These are phyloP conservation scores for Tinea pellionella DNA, from an alignment of 2,888 invertebrate genomes.

Conservation along the genomic window DNA sequence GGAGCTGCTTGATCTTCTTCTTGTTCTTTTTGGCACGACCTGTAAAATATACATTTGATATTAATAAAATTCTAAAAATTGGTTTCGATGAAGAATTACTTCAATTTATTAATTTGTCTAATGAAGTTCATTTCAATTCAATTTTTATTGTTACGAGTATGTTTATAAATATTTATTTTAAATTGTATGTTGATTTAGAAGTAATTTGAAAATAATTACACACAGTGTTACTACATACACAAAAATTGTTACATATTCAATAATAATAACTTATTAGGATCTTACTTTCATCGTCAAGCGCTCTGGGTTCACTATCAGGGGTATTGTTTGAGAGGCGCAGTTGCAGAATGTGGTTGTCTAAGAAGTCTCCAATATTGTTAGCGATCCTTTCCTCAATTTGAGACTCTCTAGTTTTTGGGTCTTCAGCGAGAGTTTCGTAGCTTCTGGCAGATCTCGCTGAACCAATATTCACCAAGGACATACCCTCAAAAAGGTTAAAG, in stretches of 20 bases:
- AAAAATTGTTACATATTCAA: too few relatives aligned
- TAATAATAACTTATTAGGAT: not conserved
- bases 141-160: too few relatives aligned
- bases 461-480: constrained; percentile 61
- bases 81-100: not conserved
- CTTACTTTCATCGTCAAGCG: constrained; percentile 61
- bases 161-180: not conserved
- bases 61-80: not conserved
- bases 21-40: constrained; percentile 36
- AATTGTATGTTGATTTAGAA: not conserved
- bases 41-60: constrained; percentile 6
- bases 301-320: constrained; percentile 42
- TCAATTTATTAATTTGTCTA: too few relatives aligned
- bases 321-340: constrained; percentile 40
- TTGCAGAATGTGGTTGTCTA: constrained; percentile 59
- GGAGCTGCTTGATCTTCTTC: constrained; percentile 82
- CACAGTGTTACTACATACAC: too few relatives aligned
- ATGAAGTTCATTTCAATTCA: too few relatives aligned
- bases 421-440: constrained; percentile 53
- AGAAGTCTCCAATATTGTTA: constrained; percentile 53
- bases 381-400: constrained; percentile 57
- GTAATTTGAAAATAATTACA: too few relatives aligned
- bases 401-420: constrained; percentile 50
- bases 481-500: constrained; percentile 60
- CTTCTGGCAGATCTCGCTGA: constrained; percentile 57